These are phyloP conservation scores for Enteromius viviparus DNA, from an alignment of 2,797 vertebrate genomes.

Conservation along the genomic window DNA sequence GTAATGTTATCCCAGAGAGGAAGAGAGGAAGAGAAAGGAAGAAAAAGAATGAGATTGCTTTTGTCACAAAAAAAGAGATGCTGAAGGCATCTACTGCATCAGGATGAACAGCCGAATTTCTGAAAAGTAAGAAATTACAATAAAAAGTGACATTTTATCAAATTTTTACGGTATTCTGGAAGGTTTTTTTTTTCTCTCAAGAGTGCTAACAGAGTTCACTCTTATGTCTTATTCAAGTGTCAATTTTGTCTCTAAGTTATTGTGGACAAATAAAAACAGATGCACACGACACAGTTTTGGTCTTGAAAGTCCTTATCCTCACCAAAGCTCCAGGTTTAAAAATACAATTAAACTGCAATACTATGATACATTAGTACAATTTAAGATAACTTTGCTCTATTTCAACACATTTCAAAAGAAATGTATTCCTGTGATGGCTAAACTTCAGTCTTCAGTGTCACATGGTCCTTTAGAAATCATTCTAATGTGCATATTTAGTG, in stretches of 20 bases:
- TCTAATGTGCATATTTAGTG: neutral
- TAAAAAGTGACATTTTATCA: neutral
- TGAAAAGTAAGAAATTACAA: constrained; percentile 31
- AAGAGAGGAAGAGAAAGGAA: constrained; percentile 4
- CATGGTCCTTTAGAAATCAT: neutral
- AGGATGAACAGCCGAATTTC: neutral
- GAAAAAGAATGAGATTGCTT: constrained; percentile 75
- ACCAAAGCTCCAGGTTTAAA: neutral
- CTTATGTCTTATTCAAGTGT: neutral
- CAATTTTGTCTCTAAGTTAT: neutral
- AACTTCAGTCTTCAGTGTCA: neutral
- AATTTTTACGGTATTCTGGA: neutral
- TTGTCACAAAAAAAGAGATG: constrained; percentile 76
- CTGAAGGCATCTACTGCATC: constrained; percentile 55
- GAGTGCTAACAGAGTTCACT: neutral
- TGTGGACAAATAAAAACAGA: neutral
- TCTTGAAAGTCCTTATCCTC: neutral
- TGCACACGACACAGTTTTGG: neutral
- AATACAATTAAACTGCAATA: neutral
- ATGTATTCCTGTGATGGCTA: neutral
- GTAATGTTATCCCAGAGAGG: constrained; percentile 77
- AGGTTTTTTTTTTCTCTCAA: neutral
- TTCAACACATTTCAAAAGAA: neutral
- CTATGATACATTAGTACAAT: neutral
- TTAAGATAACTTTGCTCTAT: neutral